phyloP scores from a whole-genome alignment of 1,140 invertebrate genomes.

The Hycleus cichorii region DNA sequence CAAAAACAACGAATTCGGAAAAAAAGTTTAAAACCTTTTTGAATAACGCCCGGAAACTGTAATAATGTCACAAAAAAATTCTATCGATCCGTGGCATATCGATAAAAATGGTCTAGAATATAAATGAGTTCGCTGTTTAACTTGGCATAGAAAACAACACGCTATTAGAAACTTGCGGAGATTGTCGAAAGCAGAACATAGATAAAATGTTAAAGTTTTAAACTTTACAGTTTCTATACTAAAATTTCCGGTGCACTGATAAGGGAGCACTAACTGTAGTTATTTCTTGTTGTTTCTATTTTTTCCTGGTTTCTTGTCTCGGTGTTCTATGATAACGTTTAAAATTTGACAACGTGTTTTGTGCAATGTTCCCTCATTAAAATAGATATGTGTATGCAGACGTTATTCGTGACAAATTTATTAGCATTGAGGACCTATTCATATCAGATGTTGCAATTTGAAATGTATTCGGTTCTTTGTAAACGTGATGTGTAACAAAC shows the following conservation, averaged over 20 bases:
- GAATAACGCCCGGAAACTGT: too few relatives aligned
- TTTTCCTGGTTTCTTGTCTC: background rate
- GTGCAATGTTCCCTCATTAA: too few relatives aligned
- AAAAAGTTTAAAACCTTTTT: background rate
- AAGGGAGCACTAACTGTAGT: slow-evolving; percentile 2
- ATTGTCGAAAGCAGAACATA: slow-evolving; percentile 4
- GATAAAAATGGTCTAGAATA: background rate
- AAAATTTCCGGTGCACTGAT: slow-evolving; percentile 7
- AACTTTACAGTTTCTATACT: slow-evolving; percentile 8
- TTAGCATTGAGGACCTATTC: too few relatives aligned
- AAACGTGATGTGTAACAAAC: slow-evolving; percentile 1
- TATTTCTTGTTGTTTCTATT: background rate
- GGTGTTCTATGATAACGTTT: background rate
- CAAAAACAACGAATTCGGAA: background rate
- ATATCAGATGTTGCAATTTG: background rate
- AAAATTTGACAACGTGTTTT: background rate
- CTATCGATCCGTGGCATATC: background rate
- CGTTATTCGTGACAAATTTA: too few relatives aligned
- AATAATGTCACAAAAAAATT: background rate
- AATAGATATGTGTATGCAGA: too few relatives aligned
- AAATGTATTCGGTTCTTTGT: background rate
- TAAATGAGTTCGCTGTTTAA: too few relatives aligned
- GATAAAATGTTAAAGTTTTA: slow-evolving; percentile 6
- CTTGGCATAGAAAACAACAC: background rate
- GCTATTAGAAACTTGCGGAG: background rate